These are phyloP conservation scores for Tachysurus vachellii DNA, from an alignment of 2,113 vertebrate species.

Conservation along the genomic window DNA sequence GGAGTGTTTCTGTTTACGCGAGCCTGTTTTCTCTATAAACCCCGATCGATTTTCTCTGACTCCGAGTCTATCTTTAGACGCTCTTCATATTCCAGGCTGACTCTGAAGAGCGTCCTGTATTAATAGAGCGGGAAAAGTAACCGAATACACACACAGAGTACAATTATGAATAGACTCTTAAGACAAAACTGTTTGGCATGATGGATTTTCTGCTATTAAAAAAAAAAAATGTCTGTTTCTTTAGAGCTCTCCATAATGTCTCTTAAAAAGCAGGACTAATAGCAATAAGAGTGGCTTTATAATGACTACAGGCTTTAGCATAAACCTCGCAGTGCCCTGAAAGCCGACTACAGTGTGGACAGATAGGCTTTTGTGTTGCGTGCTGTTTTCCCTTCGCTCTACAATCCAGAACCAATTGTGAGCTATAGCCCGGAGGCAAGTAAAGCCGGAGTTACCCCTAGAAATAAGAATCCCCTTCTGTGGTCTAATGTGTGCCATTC, in stretches of 20 bases:
- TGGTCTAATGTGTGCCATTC: background rate
- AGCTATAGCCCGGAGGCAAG: conserved; percentile 16
- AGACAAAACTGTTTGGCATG: background rate
- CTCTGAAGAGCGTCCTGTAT: background rate
- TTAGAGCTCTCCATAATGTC: background rate
- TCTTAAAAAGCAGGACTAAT: background rate
- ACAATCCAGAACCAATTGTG: conserved; percentile 23
- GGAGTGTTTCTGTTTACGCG: background rate
- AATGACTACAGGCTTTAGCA: background rate
- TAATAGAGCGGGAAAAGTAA: background rate
- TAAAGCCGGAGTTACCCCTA: conserved; percentile 8
- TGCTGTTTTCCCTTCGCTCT: background rate
- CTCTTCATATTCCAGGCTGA: background rate
- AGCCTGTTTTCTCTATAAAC: background rate
- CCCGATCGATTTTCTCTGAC: background rate
- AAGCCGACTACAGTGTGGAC: conserved; percentile 14
- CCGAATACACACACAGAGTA: background rate
- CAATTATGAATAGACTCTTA: background rate
- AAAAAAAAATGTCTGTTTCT: background rate
- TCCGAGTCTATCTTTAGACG: background rate
- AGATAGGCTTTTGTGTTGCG: conserved; percentile 24
- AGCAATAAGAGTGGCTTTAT: background rate
- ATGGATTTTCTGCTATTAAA: background rate
- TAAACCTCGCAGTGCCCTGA: conserved; percentile 12
- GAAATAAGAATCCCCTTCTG: conserved; percentile 20